A percentile compares a stretch with the other conserved stretches of the same genome.
phyloP scores from a whole-genome alignment of 2,797 vertebrate genomes.

The Mormyrus proboscirostris region DNA sequence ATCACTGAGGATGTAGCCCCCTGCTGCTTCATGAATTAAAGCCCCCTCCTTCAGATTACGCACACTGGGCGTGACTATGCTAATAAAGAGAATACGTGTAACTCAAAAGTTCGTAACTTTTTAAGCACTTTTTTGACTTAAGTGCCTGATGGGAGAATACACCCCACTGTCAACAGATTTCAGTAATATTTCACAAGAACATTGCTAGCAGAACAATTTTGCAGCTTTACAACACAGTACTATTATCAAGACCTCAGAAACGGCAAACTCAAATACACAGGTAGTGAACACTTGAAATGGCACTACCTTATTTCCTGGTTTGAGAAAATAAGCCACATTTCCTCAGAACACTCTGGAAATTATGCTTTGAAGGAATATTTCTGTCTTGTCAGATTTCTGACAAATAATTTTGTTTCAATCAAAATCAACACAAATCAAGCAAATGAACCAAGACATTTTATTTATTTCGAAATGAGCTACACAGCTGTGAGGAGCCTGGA shows the following conservation, averaged over 20 bases:
- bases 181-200: neutral
- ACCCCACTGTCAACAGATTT: neutral
- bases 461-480: neutral
- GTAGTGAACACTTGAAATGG: neutral
- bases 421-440: neutral
- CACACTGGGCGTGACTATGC: neutral
- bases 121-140: neutral
- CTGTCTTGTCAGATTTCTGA: neutral
- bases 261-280: neutral
- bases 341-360: neutral
- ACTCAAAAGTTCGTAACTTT: neutral
- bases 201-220: neutral
- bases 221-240: neutral
- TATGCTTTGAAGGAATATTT: neutral
- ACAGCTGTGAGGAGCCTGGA: neutral
- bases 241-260: neutral
- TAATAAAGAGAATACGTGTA: neutral
- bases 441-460: neutral
- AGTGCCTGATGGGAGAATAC: neutral
- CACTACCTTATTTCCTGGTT: neutral
- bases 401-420: neutral
- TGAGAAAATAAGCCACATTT: neutral
- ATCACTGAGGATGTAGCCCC: neutral
- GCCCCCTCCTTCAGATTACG: neutral
- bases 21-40: neutral